Percentiles rank a stretch among this genome's conserved stretches.
These are phyloP conservation scores for Podarcis cretensis DNA, from an alignment of 2,113 vertebrate genomes.

Conservation along the genomic window DNA sequence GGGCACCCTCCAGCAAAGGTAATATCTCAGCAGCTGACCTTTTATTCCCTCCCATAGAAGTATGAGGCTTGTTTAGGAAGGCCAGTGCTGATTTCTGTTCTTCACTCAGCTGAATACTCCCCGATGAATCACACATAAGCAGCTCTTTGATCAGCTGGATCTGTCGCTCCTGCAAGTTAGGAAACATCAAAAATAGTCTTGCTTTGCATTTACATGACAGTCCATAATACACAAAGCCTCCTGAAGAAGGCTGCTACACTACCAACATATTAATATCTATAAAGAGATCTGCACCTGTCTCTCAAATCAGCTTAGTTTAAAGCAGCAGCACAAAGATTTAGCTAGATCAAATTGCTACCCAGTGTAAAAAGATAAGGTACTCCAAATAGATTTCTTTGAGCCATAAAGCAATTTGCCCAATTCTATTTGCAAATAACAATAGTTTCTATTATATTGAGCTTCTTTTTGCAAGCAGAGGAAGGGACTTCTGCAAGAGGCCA, in stretches of 20 bases:
- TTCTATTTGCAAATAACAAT: constrained; percentile 52
- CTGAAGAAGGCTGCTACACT: constrained; percentile 52
- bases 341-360: constrained; percentile 46
- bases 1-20: background rate
- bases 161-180: constrained; percentile 86
- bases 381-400: constrained; percentile 26
- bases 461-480: background rate
- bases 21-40: constrained; percentile 77
- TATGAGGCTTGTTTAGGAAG: constrained; percentile 89
- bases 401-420: constrained; percentile 37
- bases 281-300: background rate
- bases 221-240: constrained; percentile 51
- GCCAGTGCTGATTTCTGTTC: constrained; percentile 94
- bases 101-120: constrained; percentile 94
- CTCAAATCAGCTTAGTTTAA: constrained; percentile 47
- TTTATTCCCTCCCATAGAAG: constrained; percentile 79
- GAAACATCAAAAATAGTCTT: constrained; percentile 42
- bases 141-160: constrained; percentile 95
- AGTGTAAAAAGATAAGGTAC: constrained; percentile 20
- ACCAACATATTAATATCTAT: constrained; percentile 51
- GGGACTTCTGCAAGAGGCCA: constrained; percentile 39
- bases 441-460: constrained; percentile 49
- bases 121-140: constrained; percentile 89
- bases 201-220: constrained; percentile 66
- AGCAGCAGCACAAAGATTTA: constrained; percentile 25